Conservation (phyloP, 2,113 vertebrate species). For the Ceratotherium simum region DNA sequence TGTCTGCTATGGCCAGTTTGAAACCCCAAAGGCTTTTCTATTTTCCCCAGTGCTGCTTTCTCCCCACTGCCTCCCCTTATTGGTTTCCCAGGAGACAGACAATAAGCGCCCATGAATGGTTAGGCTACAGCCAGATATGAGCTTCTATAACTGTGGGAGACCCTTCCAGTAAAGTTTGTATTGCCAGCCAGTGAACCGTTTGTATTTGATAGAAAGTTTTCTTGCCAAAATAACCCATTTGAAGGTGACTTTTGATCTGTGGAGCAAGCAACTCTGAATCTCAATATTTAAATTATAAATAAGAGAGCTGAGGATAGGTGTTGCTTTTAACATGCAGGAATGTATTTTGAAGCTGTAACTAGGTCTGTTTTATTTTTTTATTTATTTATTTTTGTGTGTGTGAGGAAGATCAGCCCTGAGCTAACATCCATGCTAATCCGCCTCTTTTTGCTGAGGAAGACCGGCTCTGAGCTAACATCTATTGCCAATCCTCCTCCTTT, state of each 20-base stretch:
- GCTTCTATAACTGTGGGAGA: not conserved
- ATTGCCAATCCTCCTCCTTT: no score
- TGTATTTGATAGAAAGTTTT: constrained; percentile 8
- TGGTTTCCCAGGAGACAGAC: constrained; percentile 32
- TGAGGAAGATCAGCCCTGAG: no score
- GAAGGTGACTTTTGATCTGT: constrained; percentile 21
- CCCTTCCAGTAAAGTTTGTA: not conserved
- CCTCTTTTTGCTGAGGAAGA: no score
- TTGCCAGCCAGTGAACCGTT: not conserved
- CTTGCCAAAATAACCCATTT: not conserved
- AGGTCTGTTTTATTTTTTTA: not conserved
- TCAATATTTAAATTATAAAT: not conserved
- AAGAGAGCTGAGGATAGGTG: not conserved
- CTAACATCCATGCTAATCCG: no score
- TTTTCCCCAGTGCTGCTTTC: not conserved
- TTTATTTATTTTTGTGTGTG: no score
- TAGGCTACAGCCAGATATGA: not conserved
- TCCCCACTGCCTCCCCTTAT: not conserved
- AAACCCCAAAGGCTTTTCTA: not conserved
- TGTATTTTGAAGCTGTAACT: not conserved
- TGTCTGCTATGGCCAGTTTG: not conserved
- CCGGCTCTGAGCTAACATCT: no score
- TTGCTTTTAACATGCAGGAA: not conserved
- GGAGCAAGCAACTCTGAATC: not conserved
- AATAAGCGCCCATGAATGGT: not conserved